phyloP scores from a whole-genome alignment of 1,140 invertebrate genomes.

The Micrasema longulum region DNA sequence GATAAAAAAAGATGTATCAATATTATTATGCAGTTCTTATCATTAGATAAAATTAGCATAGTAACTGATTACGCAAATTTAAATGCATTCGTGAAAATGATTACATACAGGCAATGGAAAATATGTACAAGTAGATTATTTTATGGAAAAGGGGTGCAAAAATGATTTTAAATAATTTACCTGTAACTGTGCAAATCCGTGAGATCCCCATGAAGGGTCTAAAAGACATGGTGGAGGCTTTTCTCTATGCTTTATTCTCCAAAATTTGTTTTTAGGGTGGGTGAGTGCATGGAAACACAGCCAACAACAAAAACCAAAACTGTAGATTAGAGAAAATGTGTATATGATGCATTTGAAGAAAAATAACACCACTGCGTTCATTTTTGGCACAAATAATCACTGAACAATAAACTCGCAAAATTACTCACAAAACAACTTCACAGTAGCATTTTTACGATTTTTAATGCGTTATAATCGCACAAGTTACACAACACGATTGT shows the following conservation, averaged over 20 bases:
- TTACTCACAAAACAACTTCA: too few species aligned
- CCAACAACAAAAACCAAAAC: conserved; percentile 47
- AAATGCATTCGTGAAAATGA: too few species aligned
- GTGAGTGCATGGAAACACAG: conserved; percentile 37
- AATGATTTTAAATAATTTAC: too few species aligned
- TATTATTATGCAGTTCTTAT: too few species aligned
- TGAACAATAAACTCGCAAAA: too few species aligned
- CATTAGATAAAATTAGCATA: too few species aligned
- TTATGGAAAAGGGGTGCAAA: too few species aligned
- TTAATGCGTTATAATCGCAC: not conserved
- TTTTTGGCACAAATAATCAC: conserved; percentile 1
- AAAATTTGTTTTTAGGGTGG: conserved; percentile 41
- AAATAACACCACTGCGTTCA: conserved; percentile 47
- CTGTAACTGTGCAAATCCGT: conserved; percentile 76
- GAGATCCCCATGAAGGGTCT: conserved; percentile 71
- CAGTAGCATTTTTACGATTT: too few species aligned
- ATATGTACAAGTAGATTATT: too few species aligned
- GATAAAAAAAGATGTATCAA: too few species aligned
- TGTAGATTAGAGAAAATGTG: conserved; percentile 45
- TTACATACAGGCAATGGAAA: too few species aligned
- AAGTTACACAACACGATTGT: not conserved
- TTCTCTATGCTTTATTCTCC: conserved; percentile 60
- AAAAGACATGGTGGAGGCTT: conserved; percentile 73
- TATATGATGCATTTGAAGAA: conserved; percentile 48
- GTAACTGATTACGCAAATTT: too few species aligned